Evolutionary conservation across 2,888 invertebrate genomes (phyloP), one percentile per base, ranked within the genome.

Genomic region (Mellilla xanthometata): DNA sequence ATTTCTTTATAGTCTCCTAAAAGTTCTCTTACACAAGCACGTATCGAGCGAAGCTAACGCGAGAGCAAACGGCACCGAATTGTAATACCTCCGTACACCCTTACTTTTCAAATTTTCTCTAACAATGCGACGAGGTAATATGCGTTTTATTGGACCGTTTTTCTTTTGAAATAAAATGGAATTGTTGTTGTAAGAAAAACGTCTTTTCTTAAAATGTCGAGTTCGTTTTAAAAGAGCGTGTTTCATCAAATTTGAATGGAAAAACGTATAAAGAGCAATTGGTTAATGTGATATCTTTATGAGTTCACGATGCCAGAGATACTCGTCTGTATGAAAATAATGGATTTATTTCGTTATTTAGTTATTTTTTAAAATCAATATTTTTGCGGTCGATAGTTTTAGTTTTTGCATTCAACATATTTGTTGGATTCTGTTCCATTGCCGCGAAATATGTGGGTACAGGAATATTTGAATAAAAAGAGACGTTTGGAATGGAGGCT

Each of bases 1-100:
- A 79, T 82, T 82, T 80, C 80, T 85, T 82, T 80, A 81, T 81
- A 76, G 77, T 77, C 76, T 69, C 72, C 74, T 75, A 72, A 80
- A 81, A 80, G 74, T 80, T 80, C 76, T 61, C 68, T 74, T 74
- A 75, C 76, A 77, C 69, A 75, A 74, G 75, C 76, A 79, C 78
- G 77, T 78, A 70, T 66, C 68, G 68, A 73, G 75, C 71, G 71
- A 68, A 68, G 74, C 68, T 72, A 62, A 69, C 65, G 69, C 59
- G 68, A 62, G 70, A 72, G 73, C 76, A 79, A 81, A 80, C 78
- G 79, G 78, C 72, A 72, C 72, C 70, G 68, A 78, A 81, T 76
- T 74, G 77, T 78, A 77, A 82, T 76, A 79, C 76, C 80, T 69
- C 68, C 70, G 68, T 71, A 78, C 74, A 72, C 69, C 75, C 72